Base-by-base conservation (phyloP, 2,113 vertebrate genomes). In the Eudyptes chrysolophus region DNA sequence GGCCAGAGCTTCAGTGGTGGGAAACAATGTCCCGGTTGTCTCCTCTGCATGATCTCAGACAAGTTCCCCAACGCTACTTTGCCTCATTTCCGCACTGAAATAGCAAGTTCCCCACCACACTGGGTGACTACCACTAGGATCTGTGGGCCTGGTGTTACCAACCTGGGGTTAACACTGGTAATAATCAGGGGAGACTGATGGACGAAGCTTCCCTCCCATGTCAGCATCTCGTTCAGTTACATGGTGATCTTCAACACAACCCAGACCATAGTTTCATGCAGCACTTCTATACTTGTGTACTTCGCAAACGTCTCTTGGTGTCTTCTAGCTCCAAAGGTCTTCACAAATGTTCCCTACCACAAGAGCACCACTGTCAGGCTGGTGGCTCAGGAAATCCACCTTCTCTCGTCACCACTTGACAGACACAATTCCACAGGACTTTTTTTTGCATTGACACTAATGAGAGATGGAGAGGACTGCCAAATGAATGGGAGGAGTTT, bases 1-100 rank as follows among this genome's bases (percentile, higher is more conserved):
- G 26, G 14, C 7, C 62, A 74, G 58, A 82, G 38, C 9, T 80
- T 70, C 6, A 4, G 30, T n/a, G 30, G 24, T 52, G 16, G 27
- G 44, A 75, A 89, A 69, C 9, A 71, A 80, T 1, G 8, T 34
- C 14, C 30, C 1, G 1, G 26, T 42, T 2, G 0, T 42, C 81
- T 80, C 77, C 65, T 93, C 74, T 80, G 20, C 0, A 0, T 77
- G 58, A 93, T 46, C 44, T 65, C 2, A 1, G 60, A 78, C 22
- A 82, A 88, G 54, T 77, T 92, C 55, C 30, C 84, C 44, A 79
- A 3, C 6, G 4, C 32, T n/a, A 38, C 24, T 86, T 68, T 55
- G 48, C 16, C 69, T 94, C 57, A 60, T 68, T 94, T 94, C 64
- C 69, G 29, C 38, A 71, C 4, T 52, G 26, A 84, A 91, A 68